Evolutionary conservation across 2,113 vertebrate species (phyloP).

Genomic region (Melanocharis versteri): DNA sequence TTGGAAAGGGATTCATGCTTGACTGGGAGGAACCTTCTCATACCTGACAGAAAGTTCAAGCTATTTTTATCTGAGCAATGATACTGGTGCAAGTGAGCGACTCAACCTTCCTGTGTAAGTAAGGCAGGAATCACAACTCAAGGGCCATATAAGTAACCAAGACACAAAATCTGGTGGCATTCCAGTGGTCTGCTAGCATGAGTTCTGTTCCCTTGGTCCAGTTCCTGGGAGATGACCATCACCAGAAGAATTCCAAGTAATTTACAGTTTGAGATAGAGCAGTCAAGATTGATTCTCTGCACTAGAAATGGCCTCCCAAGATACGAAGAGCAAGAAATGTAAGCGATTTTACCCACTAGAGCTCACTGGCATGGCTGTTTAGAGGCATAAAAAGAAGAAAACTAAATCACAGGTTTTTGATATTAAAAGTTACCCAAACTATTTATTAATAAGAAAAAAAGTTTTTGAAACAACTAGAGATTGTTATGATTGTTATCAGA

Average conservation of each 20-base stretch:
- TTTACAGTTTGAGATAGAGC: not conserved
- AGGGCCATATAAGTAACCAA: not conserved
- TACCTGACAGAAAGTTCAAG: conserved; percentile 12
- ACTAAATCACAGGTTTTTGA: not conserved
- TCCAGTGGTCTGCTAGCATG: not conserved
- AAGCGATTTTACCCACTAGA: not conserved
- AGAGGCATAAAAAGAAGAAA: not conserved
- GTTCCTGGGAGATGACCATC: not conserved
- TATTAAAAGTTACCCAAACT: not conserved
- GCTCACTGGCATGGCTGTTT: not conserved
- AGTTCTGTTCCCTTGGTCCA: not conserved
- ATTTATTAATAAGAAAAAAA: not conserved
- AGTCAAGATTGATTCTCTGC: not conserved
- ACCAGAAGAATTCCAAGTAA: not conserved
- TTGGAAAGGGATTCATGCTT: conserved; percentile 59
- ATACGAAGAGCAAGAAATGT: not conserved
- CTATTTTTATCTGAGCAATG: conserved; percentile 19
- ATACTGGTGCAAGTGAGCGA: not conserved
- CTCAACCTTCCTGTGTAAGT: not conserved
- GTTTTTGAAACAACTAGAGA: not conserved
- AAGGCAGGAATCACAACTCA: not conserved
- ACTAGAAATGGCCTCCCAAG: not conserved
- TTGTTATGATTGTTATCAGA: conserved; percentile 1
- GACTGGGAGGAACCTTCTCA: conserved; percentile 29
- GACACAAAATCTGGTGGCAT: not conserved